Percentiles rank a stretch among this genome's conserved stretches.
Conservation (phyloP, 2,888 invertebrate species). For the Abrostola triplasia region DNA sequence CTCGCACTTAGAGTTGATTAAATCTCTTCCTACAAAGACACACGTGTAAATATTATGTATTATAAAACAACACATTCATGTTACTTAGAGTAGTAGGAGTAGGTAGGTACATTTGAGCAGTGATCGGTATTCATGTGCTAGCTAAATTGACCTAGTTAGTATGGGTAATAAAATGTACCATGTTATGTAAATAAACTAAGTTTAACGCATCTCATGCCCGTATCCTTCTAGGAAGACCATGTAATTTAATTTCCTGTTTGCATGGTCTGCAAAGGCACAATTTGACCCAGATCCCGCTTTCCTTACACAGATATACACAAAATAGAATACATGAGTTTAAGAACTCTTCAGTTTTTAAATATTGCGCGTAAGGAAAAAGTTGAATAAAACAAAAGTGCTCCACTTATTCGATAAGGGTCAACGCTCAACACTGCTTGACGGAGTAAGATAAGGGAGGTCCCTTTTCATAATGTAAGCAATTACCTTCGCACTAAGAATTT, state of each 20-base stretch:
- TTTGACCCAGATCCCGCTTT: background rate
- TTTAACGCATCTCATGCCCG: background rate
- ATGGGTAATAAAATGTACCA: background rate
- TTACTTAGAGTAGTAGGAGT: no score
- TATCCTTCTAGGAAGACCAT: background rate
- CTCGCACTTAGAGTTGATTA: no score
- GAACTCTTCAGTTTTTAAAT: constrained; percentile 11
- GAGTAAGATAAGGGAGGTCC: constrained; percentile 31
- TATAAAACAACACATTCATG: no score
- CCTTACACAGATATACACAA: background rate
- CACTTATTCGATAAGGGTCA: constrained; percentile 23
- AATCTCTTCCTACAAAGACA: no score
- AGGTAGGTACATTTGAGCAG: no score
- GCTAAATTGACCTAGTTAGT: no score
- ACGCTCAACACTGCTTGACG: constrained; percentile 26
- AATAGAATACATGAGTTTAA: background rate
- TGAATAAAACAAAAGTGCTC: constrained; percentile 16
- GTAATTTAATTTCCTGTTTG: constrained; percentile 1
- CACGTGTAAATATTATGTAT: no score
- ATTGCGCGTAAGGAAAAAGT: constrained; percentile 10
- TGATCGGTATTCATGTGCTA: no score
- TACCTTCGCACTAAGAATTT: constrained; percentile 24
- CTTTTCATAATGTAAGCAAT: constrained; percentile 44
- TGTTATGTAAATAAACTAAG: background rate
- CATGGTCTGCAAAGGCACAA: background rate